phyloP scores from a whole-genome alignment of 1,140 invertebrate genomes.

The Euschistus heros region DNA sequence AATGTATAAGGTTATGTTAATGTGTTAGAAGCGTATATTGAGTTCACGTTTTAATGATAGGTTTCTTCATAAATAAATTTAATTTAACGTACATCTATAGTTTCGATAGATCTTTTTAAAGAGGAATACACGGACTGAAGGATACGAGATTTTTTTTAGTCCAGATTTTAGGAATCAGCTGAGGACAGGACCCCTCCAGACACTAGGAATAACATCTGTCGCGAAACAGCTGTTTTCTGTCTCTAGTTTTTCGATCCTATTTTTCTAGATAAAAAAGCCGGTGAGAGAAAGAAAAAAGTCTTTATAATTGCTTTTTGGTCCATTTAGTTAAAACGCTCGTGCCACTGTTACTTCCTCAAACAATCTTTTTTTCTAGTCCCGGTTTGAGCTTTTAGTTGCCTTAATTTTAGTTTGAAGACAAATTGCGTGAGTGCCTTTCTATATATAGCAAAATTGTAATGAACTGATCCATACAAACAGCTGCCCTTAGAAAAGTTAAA shows the following conservation, averaged over 20 bases:
- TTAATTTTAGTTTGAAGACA: neutral
- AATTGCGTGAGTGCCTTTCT: neutral
- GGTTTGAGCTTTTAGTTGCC: neutral
- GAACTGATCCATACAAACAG: too few relatives aligned
- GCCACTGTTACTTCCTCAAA: neutral
- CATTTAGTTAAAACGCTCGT: constrained; percentile 7
- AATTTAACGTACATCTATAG: too few relatives aligned
- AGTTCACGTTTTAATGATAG: too few relatives aligned
- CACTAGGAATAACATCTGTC: neutral
- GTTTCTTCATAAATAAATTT: too few relatives aligned
- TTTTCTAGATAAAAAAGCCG: neutral
- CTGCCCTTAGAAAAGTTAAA: too few relatives aligned
- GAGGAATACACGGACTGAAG: too few relatives aligned
- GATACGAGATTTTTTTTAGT: too few relatives aligned
- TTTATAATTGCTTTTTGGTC: neutral
- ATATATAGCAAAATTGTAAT: too few relatives aligned
- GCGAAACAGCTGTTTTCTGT: constrained; percentile 1
- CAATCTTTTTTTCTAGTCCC: neutral
- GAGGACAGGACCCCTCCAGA: neutral
- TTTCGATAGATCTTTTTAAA: too few relatives aligned
- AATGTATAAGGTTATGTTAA: too few relatives aligned
- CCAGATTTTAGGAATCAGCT: too few relatives aligned
- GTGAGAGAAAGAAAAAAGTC: neutral
- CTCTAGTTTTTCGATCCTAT: neutral
- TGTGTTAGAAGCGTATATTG: too few relatives aligned